Conservation (phyloP, 2,888 invertebrate genomes). For the Onchidella celtica region DNA sequence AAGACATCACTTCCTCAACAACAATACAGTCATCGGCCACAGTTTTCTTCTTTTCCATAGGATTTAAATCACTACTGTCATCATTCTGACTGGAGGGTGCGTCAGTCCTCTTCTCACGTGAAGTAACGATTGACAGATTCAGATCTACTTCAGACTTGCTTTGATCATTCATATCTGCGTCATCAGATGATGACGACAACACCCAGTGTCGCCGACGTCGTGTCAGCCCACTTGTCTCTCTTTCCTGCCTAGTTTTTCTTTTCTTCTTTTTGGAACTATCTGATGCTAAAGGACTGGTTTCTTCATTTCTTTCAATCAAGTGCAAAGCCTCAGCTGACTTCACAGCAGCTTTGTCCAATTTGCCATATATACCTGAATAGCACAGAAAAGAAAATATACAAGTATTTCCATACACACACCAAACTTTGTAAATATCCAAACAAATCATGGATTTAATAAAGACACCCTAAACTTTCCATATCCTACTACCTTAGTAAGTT, state of each 20-base stretch:
- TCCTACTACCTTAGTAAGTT: no score
- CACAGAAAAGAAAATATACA: no score
- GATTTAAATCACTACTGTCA: neutral
- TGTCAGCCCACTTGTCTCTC: slow-evolving; percentile 24
- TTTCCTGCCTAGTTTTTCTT: slow-evolving; percentile 38
- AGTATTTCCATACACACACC: no score
- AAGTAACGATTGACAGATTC: neutral
- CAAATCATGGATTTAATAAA: neutral
- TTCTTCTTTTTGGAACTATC: slow-evolving; percentile 27
- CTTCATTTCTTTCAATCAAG: slow-evolving; percentile 35
- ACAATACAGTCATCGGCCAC: neutral
- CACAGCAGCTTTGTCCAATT: slow-evolving; percentile 26
- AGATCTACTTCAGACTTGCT: neutral
- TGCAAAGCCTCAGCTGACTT: slow-evolving; percentile 45
- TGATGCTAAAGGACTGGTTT: neutral
- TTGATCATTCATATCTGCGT: neutral
- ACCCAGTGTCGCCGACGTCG: neutral
- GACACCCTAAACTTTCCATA: no score
- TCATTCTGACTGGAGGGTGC: neutral
- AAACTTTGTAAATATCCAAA: neutral
- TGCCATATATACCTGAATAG: slow-evolving; percentile 37
- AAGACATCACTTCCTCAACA: neutral
- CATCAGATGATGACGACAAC: slow-evolving; percentile 26
- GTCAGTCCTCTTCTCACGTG: neutral
- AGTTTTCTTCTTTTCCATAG: neutral